Base-by-base conservation (phyloP, 2,113 vertebrate species). In the Ceyx margarethae region DNA sequence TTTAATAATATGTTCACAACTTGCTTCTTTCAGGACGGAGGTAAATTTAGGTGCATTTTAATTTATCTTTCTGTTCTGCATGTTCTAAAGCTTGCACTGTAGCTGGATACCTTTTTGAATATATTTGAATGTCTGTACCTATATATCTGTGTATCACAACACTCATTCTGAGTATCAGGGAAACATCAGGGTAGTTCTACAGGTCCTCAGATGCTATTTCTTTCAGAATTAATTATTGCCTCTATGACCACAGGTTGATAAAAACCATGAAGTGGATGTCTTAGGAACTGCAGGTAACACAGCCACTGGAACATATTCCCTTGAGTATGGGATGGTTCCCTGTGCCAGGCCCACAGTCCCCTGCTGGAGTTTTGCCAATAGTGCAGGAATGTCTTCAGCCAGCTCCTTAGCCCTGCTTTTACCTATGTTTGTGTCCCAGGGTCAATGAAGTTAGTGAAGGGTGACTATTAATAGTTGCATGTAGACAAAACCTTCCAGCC, bases 1-100 rank as follows among this genome's bases (percentile, higher is more conserved):
- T 82, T 87, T 92, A 92, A 94, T 92, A 76, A 68, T 53, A 81
- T 69, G 66, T 92, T 94, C 95, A 87, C 71, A 58, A 86, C 92
- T 93, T 89, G 25, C 58, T 76, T 57, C 62, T 82, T 89, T 85
- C 33, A 45, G 75, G 64, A 62, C 53, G 28, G 74, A 42, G 85
- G 33, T 91, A 94, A 79, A 82, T 87, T 67, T 89, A 68, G 62
- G 71, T 85, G 54, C 21, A 31, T 57, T 82, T 92, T 46, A 84
- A 79, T 81, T 72, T 64, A 22, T 87, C 85, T 76, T 86, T 81
- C 37, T 35, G 29, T 67, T 81, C 53, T 90, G 37, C 37, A 4
- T 84, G 87, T 91, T 78, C 62, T 72, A 48, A 57, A 81, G 74
- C 87, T 73, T 89, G 60, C 54, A 76, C 76, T 94, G 81, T 78